Evolutionary conservation across 1,140 invertebrate species (phyloP).

Genomic region (Procambarus clarkii): DNA sequence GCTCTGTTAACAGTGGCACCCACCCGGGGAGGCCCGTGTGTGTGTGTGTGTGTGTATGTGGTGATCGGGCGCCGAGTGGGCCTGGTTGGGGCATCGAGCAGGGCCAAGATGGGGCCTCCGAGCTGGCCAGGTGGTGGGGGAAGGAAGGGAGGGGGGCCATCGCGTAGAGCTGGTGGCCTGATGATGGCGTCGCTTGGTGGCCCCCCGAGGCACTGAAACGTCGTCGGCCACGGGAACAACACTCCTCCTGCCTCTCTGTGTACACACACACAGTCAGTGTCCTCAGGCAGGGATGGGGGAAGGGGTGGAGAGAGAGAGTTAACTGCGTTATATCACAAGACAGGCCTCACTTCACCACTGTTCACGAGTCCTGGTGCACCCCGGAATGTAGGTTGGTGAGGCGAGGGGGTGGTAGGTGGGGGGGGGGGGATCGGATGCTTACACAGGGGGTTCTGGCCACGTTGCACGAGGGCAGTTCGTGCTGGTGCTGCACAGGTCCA

Average conservation of each 20-base stretch:
- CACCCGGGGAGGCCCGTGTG: slow-evolving; percentile 29
- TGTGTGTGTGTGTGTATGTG: too few relatives aligned
- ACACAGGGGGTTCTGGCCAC: slow-evolving; percentile 11
- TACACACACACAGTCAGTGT: slow-evolving; percentile 15
- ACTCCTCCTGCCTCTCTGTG: slow-evolving; percentile 5
- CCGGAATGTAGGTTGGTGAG: neutral
- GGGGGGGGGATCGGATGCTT: neutral
- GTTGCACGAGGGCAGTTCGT: slow-evolving; percentile 10
- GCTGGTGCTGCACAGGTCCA: neutral
- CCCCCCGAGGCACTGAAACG: slow-evolving; percentile 34
- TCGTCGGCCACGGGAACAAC: neutral
- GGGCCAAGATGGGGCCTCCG: slow-evolving; percentile 8
- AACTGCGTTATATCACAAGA: slow-evolving; percentile 58
- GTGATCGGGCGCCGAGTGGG: too few relatives aligned
- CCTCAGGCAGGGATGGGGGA: too few relatives aligned
- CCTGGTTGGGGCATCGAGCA: neutral
- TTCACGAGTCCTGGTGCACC: neutral
- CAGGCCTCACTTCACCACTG: slow-evolving; percentile 9
- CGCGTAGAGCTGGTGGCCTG: too few relatives aligned
- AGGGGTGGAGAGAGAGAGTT: too few relatives aligned
- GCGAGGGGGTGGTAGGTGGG: neutral
- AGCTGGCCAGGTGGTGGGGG: too few relatives aligned
- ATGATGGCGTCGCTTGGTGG: too few relatives aligned
- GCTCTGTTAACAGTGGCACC: slow-evolving; percentile 47
- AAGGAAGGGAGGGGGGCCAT: too few relatives aligned